These are phyloP conservation scores for Paramuricea clavata DNA, from an alignment of 92 coral and sea anemone species.

Conservation along the genomic window DNA sequence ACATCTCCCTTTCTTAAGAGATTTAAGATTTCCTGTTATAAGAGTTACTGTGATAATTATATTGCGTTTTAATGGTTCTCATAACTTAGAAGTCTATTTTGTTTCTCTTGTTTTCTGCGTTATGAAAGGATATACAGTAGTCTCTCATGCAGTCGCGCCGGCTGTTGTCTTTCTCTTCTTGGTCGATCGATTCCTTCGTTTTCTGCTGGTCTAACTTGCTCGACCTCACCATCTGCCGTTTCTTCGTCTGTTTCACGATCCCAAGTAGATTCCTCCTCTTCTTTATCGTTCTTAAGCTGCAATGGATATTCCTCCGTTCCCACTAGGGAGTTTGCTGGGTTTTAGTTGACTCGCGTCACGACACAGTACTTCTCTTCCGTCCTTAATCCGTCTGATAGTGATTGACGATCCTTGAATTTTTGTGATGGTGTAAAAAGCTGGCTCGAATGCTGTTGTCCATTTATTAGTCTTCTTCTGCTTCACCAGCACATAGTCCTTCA, in stretches of 20 bases:
- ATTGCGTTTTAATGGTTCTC: not conserved
- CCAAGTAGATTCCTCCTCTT: slow-evolving; percentile 1
- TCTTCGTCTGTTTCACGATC: slow-evolving; percentile 2
- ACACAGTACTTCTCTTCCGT: slow-evolving; percentile 48
- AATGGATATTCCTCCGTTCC: not conserved
- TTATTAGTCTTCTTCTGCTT: slow-evolving; percentile 51
- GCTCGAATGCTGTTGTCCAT: slow-evolving; percentile 52
- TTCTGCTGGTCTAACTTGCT: not conserved
- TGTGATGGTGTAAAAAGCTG: slow-evolving; percentile 41
- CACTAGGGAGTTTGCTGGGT: slow-evolving; percentile 37
- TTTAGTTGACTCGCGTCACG: slow-evolving; percentile 53
- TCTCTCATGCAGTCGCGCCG: slow-evolving; percentile 9
- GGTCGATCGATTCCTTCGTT: not conserved
- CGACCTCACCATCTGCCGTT: not conserved
- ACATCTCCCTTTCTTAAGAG: slow-evolving; percentile 28
- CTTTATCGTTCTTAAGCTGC: not conserved
- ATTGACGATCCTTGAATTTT: slow-evolving; percentile 44
- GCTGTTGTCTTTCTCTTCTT: slow-evolving; percentile 10
- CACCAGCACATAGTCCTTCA: slow-evolving; percentile 24
- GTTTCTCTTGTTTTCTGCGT: not conserved
- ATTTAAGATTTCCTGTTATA: not conserved
- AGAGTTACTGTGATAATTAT: not conserved
- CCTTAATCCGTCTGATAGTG: slow-evolving; percentile 24
- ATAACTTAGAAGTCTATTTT: not conserved
- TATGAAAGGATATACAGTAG: slow-evolving; percentile 7